Conservation (phyloP, 2,797 vertebrate genomes). For the Salarias fasciatus region DNA sequence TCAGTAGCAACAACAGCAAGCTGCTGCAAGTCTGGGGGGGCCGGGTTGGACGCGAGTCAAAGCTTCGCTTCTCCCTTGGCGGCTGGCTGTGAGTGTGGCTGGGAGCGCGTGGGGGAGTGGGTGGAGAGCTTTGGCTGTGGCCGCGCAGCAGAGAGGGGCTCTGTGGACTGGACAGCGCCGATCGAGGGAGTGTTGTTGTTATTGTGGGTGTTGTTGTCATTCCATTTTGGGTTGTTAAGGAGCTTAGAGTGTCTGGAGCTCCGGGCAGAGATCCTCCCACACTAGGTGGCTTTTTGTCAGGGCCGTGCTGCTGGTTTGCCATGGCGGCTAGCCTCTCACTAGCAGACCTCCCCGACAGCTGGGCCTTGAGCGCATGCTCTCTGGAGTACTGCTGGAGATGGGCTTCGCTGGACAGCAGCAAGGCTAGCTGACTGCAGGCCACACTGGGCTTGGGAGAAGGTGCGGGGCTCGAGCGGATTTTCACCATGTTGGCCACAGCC, state of each 20-base stretch:
- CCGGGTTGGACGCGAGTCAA: slow-evolving; percentile 86
- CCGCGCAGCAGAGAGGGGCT: slow-evolving; percentile 83
- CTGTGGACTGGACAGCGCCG: slow-evolving; percentile 78
- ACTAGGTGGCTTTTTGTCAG: slow-evolving; percentile 88
- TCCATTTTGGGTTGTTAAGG: slow-evolving; percentile 87
- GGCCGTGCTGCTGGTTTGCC: slow-evolving; percentile 87
- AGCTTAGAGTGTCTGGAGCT: slow-evolving; percentile 84
- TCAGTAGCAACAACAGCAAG: slow-evolving; percentile 94
- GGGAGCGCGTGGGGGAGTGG: slow-evolving; percentile 65
- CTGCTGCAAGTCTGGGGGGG: slow-evolving; percentile 93
- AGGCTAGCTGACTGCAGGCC: slow-evolving; percentile 96
- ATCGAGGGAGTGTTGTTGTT: slow-evolving; percentile 80
- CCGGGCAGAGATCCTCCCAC: slow-evolving; percentile 76
- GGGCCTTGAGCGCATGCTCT: slow-evolving; percentile 96
- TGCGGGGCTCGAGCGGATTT: slow-evolving; percentile 93
- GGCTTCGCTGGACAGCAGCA: slow-evolving; percentile 96
- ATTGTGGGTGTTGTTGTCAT: slow-evolving; percentile 62
- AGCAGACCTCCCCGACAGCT: slow-evolving; percentile 92
- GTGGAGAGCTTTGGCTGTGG: slow-evolving; percentile 75
- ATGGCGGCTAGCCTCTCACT: slow-evolving; percentile 97
- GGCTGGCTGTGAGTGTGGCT: slow-evolving; percentile 78
- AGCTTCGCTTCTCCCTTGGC: slow-evolving; percentile 85
- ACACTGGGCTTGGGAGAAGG: slow-evolving; percentile 96
- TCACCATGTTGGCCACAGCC: slow-evolving; percentile 97
- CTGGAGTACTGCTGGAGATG: slow-evolving; percentile 98